phyloP scores from a whole-genome alignment of 2,797 vertebrate species.

The Sparidentex hasta region DNA sequence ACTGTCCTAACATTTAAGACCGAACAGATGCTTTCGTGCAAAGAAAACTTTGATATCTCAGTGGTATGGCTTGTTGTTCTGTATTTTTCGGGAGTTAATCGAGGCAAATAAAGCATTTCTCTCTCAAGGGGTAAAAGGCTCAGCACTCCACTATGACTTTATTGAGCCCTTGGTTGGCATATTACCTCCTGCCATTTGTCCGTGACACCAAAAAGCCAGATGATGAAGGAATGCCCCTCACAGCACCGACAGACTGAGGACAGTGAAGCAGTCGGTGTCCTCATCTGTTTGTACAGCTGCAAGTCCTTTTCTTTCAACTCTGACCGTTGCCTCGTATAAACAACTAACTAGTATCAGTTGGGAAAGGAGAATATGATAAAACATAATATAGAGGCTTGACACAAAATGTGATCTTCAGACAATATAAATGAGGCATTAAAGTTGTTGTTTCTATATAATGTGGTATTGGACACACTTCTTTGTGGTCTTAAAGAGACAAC shows the following conservation, averaged over 20 bases:
- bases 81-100: neutral
- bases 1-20: too few species aligned
- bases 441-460: neutral
- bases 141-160: neutral
- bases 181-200: neutral
- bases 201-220: constrained; percentile 15
- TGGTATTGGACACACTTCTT: neutral
- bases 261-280: constrained; percentile 50
- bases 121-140: neutral
- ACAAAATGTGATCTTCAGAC: neutral
- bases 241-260: constrained; percentile 12
- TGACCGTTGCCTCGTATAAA: constrained; percentile 50
- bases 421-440: neutral
- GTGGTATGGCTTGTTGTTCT: neutral
- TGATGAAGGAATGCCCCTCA: constrained; percentile 30
- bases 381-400: neutral
- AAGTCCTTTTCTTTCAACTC: constrained; percentile 46
- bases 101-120: neutral
- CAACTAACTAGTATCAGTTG: constrained; percentile 12
- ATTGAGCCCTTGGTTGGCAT: constrained; percentile 5
- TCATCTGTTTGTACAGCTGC: constrained; percentile 80
- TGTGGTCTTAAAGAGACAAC: neutral
- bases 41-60: neutral
- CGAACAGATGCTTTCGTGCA: neutral
- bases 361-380: neutral